A percentile compares a stretch with the other conserved stretches of the same genome.
These are phyloP conservation scores for Orussus abietinus DNA, from an alignment of 1,140 invertebrate species.

Conservation along the genomic window DNA sequence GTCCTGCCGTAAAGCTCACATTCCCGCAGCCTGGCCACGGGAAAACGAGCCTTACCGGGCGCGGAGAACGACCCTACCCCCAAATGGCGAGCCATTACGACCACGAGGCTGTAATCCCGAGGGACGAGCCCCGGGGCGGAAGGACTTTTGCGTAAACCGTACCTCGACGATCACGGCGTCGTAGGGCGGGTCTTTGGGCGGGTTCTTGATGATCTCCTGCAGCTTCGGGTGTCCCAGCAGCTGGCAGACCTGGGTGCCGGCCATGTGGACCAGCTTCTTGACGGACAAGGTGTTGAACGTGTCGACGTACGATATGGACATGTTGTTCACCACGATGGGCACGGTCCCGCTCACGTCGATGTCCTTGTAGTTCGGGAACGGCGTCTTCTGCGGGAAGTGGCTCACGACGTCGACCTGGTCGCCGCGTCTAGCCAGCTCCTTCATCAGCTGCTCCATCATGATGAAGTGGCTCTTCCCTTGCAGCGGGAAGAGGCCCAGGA, in stretches of 20 bases:
- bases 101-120: too few species aligned
- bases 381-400: slow-evolving; percentile 28
- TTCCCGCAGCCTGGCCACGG: too few species aligned
- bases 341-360: slow-evolving; percentile 40
- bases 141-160: too few species aligned
- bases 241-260: slow-evolving; percentile 10
- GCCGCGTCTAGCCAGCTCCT: slow-evolving; percentile 47
- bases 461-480: slow-evolving; percentile 56
- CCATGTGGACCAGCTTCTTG: neutral
- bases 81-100: too few species aligned
- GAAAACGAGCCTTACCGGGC: too few species aligned
- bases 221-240: slow-evolving; percentile 18
- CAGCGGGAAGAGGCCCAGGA: slow-evolving; percentile 50
- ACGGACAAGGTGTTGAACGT: neutral
- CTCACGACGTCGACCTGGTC: slow-evolving; percentile 48
- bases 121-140: too few species aligned
- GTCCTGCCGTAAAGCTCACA: too few species aligned
- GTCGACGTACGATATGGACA: slow-evolving; percentile 13
- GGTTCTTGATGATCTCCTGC: slow-evolving; percentile 17
- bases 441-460: slow-evolving; percentile 52
- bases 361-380: slow-evolving; percentile 46
- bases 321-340: slow-evolving; percentile 29
- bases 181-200: slow-evolving; percentile 23
- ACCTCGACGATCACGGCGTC: slow-evolving; percentile 25
- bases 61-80: too few species aligned